Evolutionary conservation across 2,888 invertebrate genomes (phyloP).

Genomic region (Asteroscopus sphinx): DNA sequence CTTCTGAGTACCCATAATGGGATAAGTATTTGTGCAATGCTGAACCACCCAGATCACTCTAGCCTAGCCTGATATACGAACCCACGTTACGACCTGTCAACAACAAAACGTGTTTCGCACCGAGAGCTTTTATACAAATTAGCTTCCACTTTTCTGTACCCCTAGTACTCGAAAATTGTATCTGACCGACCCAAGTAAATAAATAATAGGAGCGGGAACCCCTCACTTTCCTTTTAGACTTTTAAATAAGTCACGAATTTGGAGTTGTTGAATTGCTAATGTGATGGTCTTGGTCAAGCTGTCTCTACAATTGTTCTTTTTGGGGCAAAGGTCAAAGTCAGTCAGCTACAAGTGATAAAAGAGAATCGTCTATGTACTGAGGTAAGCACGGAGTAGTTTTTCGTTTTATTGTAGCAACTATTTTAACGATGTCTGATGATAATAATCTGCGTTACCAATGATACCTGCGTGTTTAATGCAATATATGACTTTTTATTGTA

Average conservation of each 20-base stretch:
- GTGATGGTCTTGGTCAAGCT: slow-evolving; percentile 7
- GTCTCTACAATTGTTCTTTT: slow-evolving; percentile 30
- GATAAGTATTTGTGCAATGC: no score
- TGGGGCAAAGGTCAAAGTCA: slow-evolving; percentile 15
- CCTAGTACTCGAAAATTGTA: background rate
- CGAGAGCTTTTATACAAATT: background rate
- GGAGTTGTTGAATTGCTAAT: slow-evolving; percentile 49
- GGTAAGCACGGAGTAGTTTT: background rate
- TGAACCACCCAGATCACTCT: no score
- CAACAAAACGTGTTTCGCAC: background rate
- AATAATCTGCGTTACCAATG: no score
- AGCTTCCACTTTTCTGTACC: background rate
- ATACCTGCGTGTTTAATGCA: no score
- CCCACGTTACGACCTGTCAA: no score
- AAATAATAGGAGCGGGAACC: slow-evolving; percentile 35
- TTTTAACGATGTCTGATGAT: no score
- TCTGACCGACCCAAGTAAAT: slow-evolving; percentile 34
- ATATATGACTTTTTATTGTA: no score
- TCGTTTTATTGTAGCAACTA: no score
- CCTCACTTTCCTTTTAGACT: slow-evolving; percentile 30
- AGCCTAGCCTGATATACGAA: no score
- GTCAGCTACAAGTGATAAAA: slow-evolving; percentile 8
- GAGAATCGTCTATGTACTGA: slow-evolving; percentile 1
- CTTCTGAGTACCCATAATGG: no score
- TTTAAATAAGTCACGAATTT: slow-evolving; percentile 50